Percentiles rank a stretch among this genome's conserved stretches.
Conservation (phyloP, 2,797 vertebrate species). For the Threskiornis aethiopicus region DNA sequence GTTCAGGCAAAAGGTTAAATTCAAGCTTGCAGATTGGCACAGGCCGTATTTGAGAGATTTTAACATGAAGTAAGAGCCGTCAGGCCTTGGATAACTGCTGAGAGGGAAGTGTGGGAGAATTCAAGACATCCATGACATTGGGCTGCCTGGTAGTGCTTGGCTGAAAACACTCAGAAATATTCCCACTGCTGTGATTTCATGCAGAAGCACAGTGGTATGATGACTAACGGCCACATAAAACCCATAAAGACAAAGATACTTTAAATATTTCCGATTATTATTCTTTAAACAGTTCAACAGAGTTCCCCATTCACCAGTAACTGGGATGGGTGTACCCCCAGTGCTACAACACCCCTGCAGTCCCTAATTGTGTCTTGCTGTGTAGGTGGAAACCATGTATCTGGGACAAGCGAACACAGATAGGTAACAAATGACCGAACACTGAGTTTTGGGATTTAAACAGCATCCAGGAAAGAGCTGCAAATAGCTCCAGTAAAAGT, state of each 20-base stretch:
- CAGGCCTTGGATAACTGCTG: neutral
- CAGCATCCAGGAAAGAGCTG: neutral
- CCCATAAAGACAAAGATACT: neutral
- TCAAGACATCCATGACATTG: neutral
- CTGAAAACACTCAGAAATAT: neutral
- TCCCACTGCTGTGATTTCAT: neutral
- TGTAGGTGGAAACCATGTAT: neutral
- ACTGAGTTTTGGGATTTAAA: neutral
- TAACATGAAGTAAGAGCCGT: neutral
- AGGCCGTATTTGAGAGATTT: neutral
- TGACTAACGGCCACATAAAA: neutral
- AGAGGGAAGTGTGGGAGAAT: neutral
- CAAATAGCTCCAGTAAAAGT: neutral
- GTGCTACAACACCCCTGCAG: neutral
- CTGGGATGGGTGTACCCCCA: neutral
- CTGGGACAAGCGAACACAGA: neutral
- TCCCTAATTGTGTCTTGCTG: neutral
- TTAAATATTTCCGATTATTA: neutral
- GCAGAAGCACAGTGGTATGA: neutral
- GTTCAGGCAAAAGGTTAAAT: neutral
- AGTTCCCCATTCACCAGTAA: neutral
- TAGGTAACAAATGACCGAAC: neutral
- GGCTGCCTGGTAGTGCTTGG: neutral
- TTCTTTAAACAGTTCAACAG: neutral
- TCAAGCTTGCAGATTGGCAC: neutral